Conservation (phyloP, 2,888 invertebrate genomes). For the Drosophila buzzatii region DNA sequence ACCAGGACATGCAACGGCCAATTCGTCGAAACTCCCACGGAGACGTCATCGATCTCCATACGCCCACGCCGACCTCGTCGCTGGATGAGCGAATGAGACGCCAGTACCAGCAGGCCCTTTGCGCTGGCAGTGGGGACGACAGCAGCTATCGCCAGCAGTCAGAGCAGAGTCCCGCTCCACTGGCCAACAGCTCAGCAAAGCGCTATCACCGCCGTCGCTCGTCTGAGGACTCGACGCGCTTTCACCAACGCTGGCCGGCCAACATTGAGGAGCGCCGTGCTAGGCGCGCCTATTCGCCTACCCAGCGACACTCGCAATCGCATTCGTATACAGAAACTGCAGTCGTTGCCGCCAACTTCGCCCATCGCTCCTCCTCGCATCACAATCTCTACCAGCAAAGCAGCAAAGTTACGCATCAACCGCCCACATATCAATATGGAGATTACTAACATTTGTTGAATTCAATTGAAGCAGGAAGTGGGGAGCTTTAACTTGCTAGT, state of each 20-base stretch:
- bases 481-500: conserved; percentile 13
- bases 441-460: conserved; percentile 83
- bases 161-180: conserved; percentile 15
- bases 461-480: conserved; percentile 16
- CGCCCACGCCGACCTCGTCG: conserved; percentile 76
- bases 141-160: conserved; percentile 64
- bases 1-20: conserved; percentile 67
- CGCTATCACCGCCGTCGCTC: conserved; percentile 82
- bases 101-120: conserved; percentile 59
- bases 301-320: conserved; percentile 51
- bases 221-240: conserved; percentile 80
- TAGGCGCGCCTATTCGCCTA: conserved; percentile 70
- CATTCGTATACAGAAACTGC: conserved; percentile 56
- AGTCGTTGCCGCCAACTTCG: conserved; percentile 50
- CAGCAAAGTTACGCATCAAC: conserved; percentile 50
- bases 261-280: conserved; percentile 80
- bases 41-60: conserved; percentile 62
- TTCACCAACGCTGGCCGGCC: conserved; percentile 80
- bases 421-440: conserved; percentile 85
- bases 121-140: conserved; percentile 72
- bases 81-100: conserved; percentile 77
- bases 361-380: conserved; percentile 87
- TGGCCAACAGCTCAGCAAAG: conserved; percentile 58
- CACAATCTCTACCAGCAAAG: conserved; percentile 87
- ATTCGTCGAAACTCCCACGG: conserved; percentile 69